phyloP scores from a whole-genome alignment of 2,797 vertebrate genomes.

The Borostomias antarcticus region DNA sequence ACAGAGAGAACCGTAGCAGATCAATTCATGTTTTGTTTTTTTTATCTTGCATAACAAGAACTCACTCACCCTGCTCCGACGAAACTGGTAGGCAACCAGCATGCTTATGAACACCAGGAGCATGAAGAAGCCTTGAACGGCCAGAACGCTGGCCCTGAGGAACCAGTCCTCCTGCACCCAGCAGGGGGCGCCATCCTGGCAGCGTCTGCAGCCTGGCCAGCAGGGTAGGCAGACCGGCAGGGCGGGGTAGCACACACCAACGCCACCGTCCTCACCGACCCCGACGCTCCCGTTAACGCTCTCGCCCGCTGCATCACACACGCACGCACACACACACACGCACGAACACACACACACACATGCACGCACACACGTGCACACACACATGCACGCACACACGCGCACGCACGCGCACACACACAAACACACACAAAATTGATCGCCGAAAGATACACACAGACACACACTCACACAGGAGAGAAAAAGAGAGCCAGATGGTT shows the following conservation, averaged over 20 bases:
- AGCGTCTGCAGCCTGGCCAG: conserved; percentile 83
- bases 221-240: conserved; percentile 84
- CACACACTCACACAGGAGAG: conserved; percentile 5
- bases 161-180: conserved; percentile 81
- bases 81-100: conserved; percentile 85
- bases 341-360: conserved; percentile 21
- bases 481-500: neutral
- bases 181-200: conserved; percentile 83
- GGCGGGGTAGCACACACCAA: conserved; percentile 57
- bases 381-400: conserved; percentile 17
- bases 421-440: conserved; percentile 8
- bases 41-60: too few relatives aligned
- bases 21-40: neutral
- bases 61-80: conserved; percentile 80
- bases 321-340: neutral
- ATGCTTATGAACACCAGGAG: conserved; percentile 90
- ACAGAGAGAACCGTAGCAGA: too few relatives aligned
- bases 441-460: conserved; percentile 21
- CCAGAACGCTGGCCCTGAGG: conserved; percentile 78
- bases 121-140: conserved; percentile 89
- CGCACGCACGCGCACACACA: neutral
- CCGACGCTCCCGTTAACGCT: conserved; percentile 45
- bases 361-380: conserved; percentile 20
- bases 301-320: conserved; percentile 47
- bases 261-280: conserved; percentile 21